phyloP scores from a whole-genome alignment of 92 coral and sea anemone genomes.

The Phymanthus crucifer region DNA sequence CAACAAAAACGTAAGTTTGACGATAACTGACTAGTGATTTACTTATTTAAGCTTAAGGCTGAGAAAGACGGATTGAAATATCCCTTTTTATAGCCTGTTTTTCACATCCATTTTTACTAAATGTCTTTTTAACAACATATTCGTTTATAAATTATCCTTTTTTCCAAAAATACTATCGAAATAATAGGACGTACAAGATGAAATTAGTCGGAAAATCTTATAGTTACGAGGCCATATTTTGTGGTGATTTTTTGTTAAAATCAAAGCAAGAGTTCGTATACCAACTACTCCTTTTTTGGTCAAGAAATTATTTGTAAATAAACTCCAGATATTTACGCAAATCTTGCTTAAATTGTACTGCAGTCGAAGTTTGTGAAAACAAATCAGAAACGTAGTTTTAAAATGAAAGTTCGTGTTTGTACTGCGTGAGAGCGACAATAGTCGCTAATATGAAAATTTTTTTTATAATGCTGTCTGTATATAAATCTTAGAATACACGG shows the following conservation, averaged over 20 bases:
- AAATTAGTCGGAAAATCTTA: background rate
- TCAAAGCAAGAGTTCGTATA: background rate
- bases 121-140: background rate
- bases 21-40: background rate
- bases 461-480: background rate
- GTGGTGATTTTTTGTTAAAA: background rate
- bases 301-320: slow-evolving; percentile 17
- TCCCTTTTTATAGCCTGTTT: background rate
- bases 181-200: background rate
- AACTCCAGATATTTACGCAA: background rate
- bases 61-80: slow-evolving; percentile 36
- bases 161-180: background rate
- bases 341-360: background rate
- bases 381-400: background rate
- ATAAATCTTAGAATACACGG: background rate
- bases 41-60: no score
- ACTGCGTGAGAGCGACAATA: background rate
- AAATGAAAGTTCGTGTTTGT: background rate
- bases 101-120: background rate
- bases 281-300: background rate
- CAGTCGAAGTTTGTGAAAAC: background rate
- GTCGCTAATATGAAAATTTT: background rate
- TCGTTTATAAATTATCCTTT: background rate
- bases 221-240: background rate
- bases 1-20: slow-evolving; percentile 66